Evolutionary conservation across 2,797 vertebrate species (phyloP), one percentile per base, ranked within the genome.

Genomic region (Ciconia nigra): DNA sequence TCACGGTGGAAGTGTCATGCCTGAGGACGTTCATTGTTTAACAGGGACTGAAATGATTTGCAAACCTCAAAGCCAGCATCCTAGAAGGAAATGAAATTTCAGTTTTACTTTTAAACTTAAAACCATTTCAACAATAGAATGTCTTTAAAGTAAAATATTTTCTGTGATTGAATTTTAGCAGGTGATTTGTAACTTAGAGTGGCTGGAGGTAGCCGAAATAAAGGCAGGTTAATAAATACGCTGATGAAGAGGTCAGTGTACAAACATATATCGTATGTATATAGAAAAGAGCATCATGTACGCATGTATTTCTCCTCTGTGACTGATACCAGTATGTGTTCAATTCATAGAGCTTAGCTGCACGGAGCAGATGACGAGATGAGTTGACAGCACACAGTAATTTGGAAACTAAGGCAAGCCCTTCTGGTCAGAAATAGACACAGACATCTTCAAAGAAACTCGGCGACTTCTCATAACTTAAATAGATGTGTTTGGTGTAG

Each of bases 281-380:
- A 0, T 7, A 13, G 77, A 33, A n/a, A 57, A 51, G 51, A 81
- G 52, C 39, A 49, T 51, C 2, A 0, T 2, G 25, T 14, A 10
- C 2, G 0, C 7, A 0, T 4, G 25, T 13, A 4, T 52, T 74
- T 74, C 41, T 51, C 4, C 17, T 51, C 17, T 58, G 35, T 42
- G 51, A 46, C 29, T 9, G 3, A 0, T 24, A 5, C 5, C 3
- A 5, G 33, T 55, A 4, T 3, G 3, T 33, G 39, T 42, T 69
- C 35, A 7, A 5, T 28, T 77, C 25, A 0, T 26, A 1, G 1
- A 63, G 72, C 59, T 63, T 5, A 11, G 39, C 73, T 67, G 73
- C 67, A 25, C 4, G 7, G 41, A 37, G 77, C 29, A 44, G 69
- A 5, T 21, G 37, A 44, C 35, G 9, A 26, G 47, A 31, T 33